Percentiles rank a stretch among this genome's conserved stretches.
Conservation (phyloP, 2,888 invertebrate species). For the Folsomia candida region DNA sequence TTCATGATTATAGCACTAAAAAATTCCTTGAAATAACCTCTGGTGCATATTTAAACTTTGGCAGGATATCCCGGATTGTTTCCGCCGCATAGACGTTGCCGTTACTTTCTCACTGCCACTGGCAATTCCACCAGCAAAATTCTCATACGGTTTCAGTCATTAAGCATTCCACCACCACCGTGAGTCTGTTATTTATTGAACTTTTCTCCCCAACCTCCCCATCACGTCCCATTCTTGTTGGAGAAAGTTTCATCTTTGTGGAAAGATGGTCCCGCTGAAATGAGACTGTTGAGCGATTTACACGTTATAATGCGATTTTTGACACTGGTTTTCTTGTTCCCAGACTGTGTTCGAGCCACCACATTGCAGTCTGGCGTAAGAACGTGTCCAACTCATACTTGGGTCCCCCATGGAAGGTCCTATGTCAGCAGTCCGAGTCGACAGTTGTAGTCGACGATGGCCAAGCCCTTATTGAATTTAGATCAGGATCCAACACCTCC, state of each 20-base stretch:
- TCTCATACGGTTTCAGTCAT: conserved; percentile 10
- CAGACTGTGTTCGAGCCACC: conserved; percentile 44
- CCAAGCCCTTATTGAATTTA: conserved; percentile 45
- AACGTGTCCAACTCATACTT: conserved; percentile 39
- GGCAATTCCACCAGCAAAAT: conserved; percentile 55
- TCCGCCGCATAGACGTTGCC: conserved; percentile 62
- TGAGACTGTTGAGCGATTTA: background rate
- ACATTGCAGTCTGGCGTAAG: conserved; percentile 44
- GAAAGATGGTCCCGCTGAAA: background rate
- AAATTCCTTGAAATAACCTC: no score
- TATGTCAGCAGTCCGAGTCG: conserved; percentile 40
- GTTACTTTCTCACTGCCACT: conserved; percentile 68
- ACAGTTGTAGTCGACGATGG: conserved; percentile 43
- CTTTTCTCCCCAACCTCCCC: background rate
- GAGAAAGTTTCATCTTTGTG: background rate
- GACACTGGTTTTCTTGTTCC: background rate
- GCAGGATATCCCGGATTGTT: conserved; percentile 72
- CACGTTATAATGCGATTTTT: background rate
- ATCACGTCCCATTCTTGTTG: background rate
- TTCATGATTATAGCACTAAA: no score
- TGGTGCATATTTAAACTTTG: no score
- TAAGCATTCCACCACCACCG: conserved; percentile 19
- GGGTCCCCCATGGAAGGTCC: conserved; percentile 44
- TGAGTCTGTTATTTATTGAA: conserved; percentile 5
- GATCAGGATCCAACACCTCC: conserved; percentile 40